Conservation (phyloP, 2,797 vertebrate species). For the Melanotaenia boesemani region DNA sequence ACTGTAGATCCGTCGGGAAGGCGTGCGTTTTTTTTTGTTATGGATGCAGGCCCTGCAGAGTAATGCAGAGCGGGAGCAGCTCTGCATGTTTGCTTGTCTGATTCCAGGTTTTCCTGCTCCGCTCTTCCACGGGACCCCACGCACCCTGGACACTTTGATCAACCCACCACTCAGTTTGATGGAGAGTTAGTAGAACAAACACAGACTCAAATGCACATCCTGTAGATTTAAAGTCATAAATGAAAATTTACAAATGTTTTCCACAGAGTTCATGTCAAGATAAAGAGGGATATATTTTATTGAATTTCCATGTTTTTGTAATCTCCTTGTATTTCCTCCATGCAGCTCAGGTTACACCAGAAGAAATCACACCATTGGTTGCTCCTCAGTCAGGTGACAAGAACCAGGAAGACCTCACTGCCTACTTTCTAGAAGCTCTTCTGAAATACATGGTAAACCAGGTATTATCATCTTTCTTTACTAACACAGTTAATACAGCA, state of each 20-base stretch:
- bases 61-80: conserved; percentile 93
- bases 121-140: conserved; percentile 90
- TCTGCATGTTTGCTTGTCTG: conserved; percentile 97
- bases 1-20: conserved; percentile 94
- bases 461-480: conserved; percentile 85
- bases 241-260: neutral
- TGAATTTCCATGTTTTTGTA: neutral
- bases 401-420: conserved; percentile 98
- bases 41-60: conserved; percentile 98
- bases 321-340: neutral
- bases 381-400: conserved; percentile 98
- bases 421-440: conserved; percentile 97
- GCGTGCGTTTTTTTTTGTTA: conserved; percentile 94
- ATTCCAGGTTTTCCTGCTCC: conserved; percentile 97
- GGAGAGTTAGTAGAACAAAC: conserved; percentile 88
- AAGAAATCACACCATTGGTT: conserved; percentile 97
- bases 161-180: conserved; percentile 92
- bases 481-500: conserved; percentile 75
- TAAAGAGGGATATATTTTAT: neutral
- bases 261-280: neutral
- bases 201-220: neutral
- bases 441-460: conserved; percentile 99
- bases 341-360: conserved; percentile 95
- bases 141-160: conserved; percentile 96
- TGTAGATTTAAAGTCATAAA: neutral